Evolutionary conservation across 1,140 invertebrate genomes (phyloP), one percentile per base, ranked within the genome.

Genomic region (Atta texana): DNA sequence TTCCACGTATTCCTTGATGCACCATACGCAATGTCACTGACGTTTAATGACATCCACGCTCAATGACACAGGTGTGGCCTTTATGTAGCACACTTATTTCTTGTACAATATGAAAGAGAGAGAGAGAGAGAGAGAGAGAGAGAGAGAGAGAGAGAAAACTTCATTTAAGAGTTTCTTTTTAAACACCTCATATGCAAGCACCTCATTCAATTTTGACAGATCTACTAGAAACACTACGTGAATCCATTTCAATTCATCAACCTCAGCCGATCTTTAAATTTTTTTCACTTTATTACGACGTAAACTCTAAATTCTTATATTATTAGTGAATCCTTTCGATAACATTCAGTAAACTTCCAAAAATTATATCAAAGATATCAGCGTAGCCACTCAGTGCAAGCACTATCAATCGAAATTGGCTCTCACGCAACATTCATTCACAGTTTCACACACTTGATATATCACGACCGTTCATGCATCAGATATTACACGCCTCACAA

Each of bases 1-100:
- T 87, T 90, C 85, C 64, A 84, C 82, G 90, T 92, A 72, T 88
- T 76, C 89, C 80, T 88, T 89, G 76, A 44, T 88, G 80, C 78
- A 90, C 74, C 63, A 81, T 82, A 85, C 82, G 75, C 88, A 44
- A 21, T 31, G 57, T 64, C 81, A 66, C 49, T n/a, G 7, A 44
- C 5, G 24, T 53, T 31, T 44, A 85, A 76, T 16, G 31, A 64
- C n/a, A 57, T 76, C 18, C 55, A 39, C 69, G 6, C 88, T 18
- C 24, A 18, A 21, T 75, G 55, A 77, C 63, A 84, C 59, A 75
- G 18, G 69, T 75, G 55, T 84, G 55, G 61, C 4, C 39, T n/a
- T 51, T 28, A n/a, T 59, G 81, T 84, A n/a, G 69, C 85, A n/a
- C 59, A 31, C 63, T 61, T 39, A 21, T 14, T 18, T 55, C 59